Evolutionary conservation across 2,888 invertebrate genomes (phyloP).

Genomic region (Cantharis nigra): DNA sequence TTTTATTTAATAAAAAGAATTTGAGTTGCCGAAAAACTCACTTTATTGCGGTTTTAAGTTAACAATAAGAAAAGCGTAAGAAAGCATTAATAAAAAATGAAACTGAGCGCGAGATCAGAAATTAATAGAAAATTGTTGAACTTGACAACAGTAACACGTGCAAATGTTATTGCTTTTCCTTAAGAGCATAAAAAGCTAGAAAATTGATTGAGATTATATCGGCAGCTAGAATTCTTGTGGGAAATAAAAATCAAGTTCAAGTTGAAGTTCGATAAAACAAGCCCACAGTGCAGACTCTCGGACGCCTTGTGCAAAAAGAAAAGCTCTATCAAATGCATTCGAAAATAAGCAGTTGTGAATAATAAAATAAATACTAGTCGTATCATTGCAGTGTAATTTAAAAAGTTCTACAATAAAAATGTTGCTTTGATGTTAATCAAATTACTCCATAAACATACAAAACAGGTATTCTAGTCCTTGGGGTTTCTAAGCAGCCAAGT

Average conservation of each 20-base stretch:
- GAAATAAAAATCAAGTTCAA: conserved; percentile 11
- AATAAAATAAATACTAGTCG: not conserved
- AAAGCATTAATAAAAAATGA: not conserved
- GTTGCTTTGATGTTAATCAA: not conserved
- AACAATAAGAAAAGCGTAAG: not conserved
- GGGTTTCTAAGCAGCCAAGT: not conserved
- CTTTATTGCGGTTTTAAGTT: not conserved
- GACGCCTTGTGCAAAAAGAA: not conserved
- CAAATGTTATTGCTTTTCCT: not conserved
- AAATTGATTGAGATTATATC: not conserved
- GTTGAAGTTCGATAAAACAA: conserved; percentile 12
- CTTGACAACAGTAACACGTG: not conserved
- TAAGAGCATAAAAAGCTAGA: not conserved
- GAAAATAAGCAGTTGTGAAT: not conserved
- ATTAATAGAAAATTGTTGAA: conserved; percentile 3
- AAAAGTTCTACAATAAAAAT: not conserved
- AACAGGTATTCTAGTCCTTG: not conserved
- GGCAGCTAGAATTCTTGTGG: not conserved
- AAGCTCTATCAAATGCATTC: not conserved
- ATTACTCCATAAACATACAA: not conserved
- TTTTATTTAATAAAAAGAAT: not conserved
- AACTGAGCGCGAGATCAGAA: not conserved
- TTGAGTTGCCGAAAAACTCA: not conserved
- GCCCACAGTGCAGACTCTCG: not conserved
- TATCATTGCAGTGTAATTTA: not conserved